Evolutionary conservation across 1,140 invertebrate species (phyloP), one percentile per base, ranked within the genome.

Genomic region (Cyphomyrmex costatus): DNA sequence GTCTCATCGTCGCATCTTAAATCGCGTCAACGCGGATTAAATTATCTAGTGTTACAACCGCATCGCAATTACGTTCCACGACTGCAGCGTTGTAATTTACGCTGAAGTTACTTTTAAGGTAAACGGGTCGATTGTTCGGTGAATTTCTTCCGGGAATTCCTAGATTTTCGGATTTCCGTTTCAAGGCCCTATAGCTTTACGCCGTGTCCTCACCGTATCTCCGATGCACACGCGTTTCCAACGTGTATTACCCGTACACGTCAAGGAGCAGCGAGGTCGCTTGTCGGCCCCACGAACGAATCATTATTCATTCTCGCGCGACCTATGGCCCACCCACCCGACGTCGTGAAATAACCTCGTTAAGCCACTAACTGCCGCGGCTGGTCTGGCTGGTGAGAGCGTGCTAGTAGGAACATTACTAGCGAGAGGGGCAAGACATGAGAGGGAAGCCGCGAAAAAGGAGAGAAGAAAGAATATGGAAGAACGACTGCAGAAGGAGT

Each of bases 221-320:
- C 85, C 88, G 84, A 73, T 77, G 87, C 91, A 84, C 87, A 94
- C 95, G 96, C 95, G 96, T 96, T 96, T 96, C 95, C 95, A 95
- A 95, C 89, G 49, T 87, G 95, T 93, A 95, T 95, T 95, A 96
- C 95, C 95, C 96, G 95, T 91, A 94, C 94, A 56, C 65, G 61
- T 88, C 33, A 33, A 82, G 68, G 53, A 83, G 79, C 68, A 74
- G 85, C 68, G 78, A 82, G 70, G 74, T 66, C 80, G 61, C 86
- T 73, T 89, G 87, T 82, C 94, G 92, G 93, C 91, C 89, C 91
- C 91, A 91, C 74, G 84, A 70, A 87, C 89, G 91, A 92, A 95
- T 95, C 93, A 96, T 96, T 95, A 96, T 96, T 95, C 95, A 94
- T 94, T 92, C 90, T 94, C 89, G 91, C 93, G 89, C 93, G 89